phyloP scores from a whole-genome alignment of 2,113 vertebrate species.

The Daphoenositta chrysoptera region DNA sequence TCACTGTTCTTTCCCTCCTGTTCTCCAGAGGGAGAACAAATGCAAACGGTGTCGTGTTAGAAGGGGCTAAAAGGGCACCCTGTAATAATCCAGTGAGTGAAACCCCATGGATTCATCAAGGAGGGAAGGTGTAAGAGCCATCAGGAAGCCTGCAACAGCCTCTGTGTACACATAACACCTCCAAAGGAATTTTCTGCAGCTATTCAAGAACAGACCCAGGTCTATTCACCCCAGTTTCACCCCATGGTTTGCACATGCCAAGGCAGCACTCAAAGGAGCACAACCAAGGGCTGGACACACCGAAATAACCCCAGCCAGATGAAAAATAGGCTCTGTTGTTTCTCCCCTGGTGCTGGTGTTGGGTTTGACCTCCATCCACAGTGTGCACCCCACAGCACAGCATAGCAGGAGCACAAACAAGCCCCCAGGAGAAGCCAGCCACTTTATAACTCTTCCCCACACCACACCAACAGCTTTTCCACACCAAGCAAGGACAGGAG shows the following conservation, averaged over 20 bases:
- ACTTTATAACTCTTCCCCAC: neutral
- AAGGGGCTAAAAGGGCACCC: slow-evolving; percentile 60
- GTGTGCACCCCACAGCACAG: accelerated
- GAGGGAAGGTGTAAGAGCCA: slow-evolving; percentile 43
- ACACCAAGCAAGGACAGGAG: neutral
- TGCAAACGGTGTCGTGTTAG: slow-evolving; percentile 57
- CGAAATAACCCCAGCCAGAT: neutral
- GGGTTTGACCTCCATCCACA: neutral
- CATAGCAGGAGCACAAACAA: neutral
- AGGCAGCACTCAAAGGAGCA: neutral
- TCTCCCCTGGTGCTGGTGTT: neutral
- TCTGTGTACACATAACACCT: slow-evolving; percentile 57
- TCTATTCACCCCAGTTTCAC: slow-evolving; percentile 22
- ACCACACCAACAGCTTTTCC: neutral
- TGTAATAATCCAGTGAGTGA: neutral
- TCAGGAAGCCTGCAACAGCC: slow-evolving; percentile 49
- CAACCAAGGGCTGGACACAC: accelerated
- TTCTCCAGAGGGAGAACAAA: slow-evolving; percentile 58
- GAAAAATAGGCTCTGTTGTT: neutral
- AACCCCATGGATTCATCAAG: slow-evolving; percentile 34
- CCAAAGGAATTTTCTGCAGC: slow-evolving; percentile 42
- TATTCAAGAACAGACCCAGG: slow-evolving; percentile 2
- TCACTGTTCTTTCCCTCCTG: slow-evolving; percentile 56
- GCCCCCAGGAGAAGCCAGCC: neutral
- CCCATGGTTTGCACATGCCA: neutral